Conservation (phyloP, 2,113 vertebrate species). For the Zonotrichia leucophrys region DNA sequence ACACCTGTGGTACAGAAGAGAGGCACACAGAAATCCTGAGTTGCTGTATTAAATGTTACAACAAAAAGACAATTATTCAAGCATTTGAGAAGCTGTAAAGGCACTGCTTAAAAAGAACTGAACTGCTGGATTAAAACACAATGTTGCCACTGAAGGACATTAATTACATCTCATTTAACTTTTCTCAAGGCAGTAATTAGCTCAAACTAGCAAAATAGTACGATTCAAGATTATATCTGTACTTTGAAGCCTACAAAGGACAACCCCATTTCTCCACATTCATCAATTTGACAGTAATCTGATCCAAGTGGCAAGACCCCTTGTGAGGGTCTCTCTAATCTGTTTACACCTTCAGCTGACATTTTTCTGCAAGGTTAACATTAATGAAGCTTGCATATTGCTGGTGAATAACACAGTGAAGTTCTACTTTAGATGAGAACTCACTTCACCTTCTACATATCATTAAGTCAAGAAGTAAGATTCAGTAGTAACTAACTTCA, state of each 20-base stretch:
- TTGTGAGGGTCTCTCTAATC: not conserved
- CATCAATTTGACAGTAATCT: constrained; percentile 17
- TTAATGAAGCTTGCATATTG: not conserved
- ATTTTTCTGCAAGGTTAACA: not conserved
- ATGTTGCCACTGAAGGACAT: not conserved
- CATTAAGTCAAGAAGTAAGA: not conserved
- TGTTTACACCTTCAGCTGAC: not conserved
- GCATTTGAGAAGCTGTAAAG: not conserved
- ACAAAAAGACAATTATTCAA: not conserved
- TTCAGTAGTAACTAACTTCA: not conserved
- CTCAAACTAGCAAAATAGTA: not conserved
- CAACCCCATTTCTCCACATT: not conserved
- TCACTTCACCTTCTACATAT: not conserved
- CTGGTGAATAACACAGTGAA: not conserved
- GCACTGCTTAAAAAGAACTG: not conserved
- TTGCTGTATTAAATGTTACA: not conserved
- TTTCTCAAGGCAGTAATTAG: not conserved
- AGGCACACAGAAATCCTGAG: not conserved
- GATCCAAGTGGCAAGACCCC: not conserved
- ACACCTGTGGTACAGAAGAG: constrained; percentile 76
- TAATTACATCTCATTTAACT: not conserved
- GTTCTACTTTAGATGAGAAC: not conserved
- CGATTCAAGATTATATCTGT: not conserved
- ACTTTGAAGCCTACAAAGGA: not conserved
- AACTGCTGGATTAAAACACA: not conserved